Evolutionary conservation across 2,888 invertebrate genomes (phyloP), one percentile per base, ranked within the genome.

Genomic region (Cotesia congregata): DNA sequence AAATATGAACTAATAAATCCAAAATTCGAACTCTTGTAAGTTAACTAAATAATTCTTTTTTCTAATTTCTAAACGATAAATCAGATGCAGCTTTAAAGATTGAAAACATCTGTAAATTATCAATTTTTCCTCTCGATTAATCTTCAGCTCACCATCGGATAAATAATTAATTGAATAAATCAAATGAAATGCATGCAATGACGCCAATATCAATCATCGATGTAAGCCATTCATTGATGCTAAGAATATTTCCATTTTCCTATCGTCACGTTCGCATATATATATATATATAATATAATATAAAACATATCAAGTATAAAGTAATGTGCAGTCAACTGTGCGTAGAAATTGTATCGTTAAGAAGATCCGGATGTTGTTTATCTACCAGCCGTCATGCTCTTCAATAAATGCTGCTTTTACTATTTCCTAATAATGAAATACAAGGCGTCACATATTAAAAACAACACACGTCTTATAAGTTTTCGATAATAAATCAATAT

Each of bases 141-240:
- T 30, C 30, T 30, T 30, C 2, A 30, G 0, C 3, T 30, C 30
- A 30, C 30, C 3, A 30, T 3, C 30, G 30, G 30, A 30, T 30
- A 30, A 30, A 30, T 30, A 30, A 30, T 30, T 30, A 30, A 50
- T 50, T 4, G 3, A 50, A 50, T 9, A 30, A 65, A 65, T 20
- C 62, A 20, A 65, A 30, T 20, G 9, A 65, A 17, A 65, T 65
- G 9, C 20, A 65, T 38, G 17, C 30, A 20, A 50, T 30, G 65
- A 12, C 65, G 65, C 65, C 65, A 30, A 12, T 12, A 65, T 65
- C 30, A 20, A 30, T 30, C 12, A 65, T 65, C 30, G 9, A 30
- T 30, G 65, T 65, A 65, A 65, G 30, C 12, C 65, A 30, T 20
- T 65, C 9, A 65, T 65, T 65, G 5, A 65, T 12, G 38, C 65